Evolutionary conservation across 2,113 vertebrate species (phyloP).

Genomic region (Hymenochirus boettgeri): DNA sequence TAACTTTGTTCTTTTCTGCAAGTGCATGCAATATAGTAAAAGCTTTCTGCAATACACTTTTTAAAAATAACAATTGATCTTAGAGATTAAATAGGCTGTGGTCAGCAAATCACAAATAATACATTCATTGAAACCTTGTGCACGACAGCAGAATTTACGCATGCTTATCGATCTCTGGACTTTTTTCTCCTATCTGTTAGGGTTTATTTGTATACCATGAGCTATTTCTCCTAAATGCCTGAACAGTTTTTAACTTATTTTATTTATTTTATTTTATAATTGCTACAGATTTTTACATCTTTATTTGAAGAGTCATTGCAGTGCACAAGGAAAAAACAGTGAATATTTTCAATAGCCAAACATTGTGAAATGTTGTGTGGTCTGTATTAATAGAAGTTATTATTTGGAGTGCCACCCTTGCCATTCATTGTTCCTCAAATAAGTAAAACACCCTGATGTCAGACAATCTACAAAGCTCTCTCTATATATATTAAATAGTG

Average conservation of each 20-base stretch:
- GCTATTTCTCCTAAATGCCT: background rate
- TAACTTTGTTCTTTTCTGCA: constrained; percentile 1
- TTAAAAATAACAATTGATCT: constrained; percentile 38
- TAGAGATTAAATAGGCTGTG: constrained; percentile 26
- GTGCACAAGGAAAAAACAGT: too few species aligned
- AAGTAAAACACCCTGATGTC: too few species aligned
- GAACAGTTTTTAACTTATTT: background rate
- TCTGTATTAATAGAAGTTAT: too few species aligned
- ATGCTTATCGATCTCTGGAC: constrained; percentile 22
- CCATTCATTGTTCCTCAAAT: too few species aligned
- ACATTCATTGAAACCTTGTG: constrained; percentile 16
- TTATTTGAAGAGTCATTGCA: too few species aligned
- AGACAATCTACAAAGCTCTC: too few species aligned
- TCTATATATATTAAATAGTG: too few species aligned
- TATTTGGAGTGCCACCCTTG: too few species aligned
- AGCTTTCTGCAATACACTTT: constrained; percentile 18
- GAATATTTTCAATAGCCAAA: too few species aligned
- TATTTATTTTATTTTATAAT: too few species aligned
- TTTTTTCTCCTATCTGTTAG: constrained; percentile 9
- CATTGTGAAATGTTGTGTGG: too few species aligned
- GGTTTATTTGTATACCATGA: background rate
- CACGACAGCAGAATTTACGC: constrained; percentile 11
- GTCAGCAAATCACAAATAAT: constrained; percentile 39
- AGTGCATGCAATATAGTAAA: constrained; percentile 22
- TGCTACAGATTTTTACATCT: too few species aligned